These are phyloP conservation scores for Gymnocephalus cernua DNA, from an alignment of 2,113 vertebrate genomes.

Conservation along the genomic window DNA sequence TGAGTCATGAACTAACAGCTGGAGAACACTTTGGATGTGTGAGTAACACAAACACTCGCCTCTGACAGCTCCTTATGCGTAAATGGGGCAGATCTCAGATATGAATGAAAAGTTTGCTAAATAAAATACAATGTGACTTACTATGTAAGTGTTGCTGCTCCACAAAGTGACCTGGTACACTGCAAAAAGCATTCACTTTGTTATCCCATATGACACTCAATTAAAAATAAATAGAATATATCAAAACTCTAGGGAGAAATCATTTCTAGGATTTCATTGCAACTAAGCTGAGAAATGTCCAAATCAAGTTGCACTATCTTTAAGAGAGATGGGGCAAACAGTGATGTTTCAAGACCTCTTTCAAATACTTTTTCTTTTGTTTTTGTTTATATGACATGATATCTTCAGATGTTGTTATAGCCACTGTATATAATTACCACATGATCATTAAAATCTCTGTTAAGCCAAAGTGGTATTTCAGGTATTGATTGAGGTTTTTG, in stretches of 20 bases:
- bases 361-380: no score
- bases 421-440: not conserved
- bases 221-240: not conserved
- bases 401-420: not conserved
- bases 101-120: constrained; percentile 38
- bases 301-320: not conserved
- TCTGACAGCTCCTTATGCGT: not conserved
- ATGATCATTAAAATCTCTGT: not conserved
- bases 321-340: not conserved
- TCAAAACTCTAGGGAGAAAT: not conserved
- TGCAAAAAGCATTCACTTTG: not conserved
- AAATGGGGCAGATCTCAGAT: constrained; percentile 48
- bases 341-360: not conserved
- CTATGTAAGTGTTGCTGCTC: constrained; percentile 23
- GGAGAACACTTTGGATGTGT: constrained; percentile 39
- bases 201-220: not conserved
- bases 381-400: no score
- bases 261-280: not conserved
- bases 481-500: no score
- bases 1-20: constrained; percentile 59
- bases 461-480: no score
- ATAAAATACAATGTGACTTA: constrained; percentile 43
- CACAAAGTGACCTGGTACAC: constrained; percentile 3
- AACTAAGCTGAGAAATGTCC: not conserved
- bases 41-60: constrained; percentile 48